These are phyloP conservation scores for Lerista edwardsae DNA, from an alignment of 2,797 vertebrate species.

Conservation along the genomic window DNA sequence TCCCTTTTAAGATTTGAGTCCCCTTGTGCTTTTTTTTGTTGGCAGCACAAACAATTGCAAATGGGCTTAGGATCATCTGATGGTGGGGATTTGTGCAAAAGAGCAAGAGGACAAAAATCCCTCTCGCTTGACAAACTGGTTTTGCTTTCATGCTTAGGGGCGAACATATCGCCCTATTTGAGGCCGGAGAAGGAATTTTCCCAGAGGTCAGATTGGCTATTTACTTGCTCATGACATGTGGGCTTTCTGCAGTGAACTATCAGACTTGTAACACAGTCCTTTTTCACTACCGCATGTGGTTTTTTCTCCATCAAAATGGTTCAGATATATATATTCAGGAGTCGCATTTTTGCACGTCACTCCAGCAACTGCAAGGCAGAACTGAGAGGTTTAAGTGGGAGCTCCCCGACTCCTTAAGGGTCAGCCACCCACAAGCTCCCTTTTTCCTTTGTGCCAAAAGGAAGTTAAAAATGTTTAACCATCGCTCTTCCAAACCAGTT, in stretches of 20 bases:
- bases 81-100: background rate
- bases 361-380: too few species aligned
- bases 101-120: background rate
- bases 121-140: background rate
- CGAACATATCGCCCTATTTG: background rate
- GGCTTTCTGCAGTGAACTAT: background rate
- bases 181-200: background rate
- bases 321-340: too few species aligned
- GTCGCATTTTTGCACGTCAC: too few species aligned
- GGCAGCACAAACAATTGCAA: background rate
- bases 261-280: too few species aligned
- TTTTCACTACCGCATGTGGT: too few species aligned
- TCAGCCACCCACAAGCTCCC: background rate
- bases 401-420: too few species aligned
- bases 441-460: background rate
- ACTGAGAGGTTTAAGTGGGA: background rate
- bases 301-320: too few species aligned
- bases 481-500: background rate
- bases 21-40: background rate
- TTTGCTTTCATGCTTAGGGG: background rate
- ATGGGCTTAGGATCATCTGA: background rate
- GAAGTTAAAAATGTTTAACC: background rate
- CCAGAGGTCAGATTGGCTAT: background rate
- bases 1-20: background rate
- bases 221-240: background rate